These are phyloP conservation scores for Psammodynastes pulverulentus DNA, from an alignment of 2,113 vertebrate species.

Conservation along the genomic window DNA sequence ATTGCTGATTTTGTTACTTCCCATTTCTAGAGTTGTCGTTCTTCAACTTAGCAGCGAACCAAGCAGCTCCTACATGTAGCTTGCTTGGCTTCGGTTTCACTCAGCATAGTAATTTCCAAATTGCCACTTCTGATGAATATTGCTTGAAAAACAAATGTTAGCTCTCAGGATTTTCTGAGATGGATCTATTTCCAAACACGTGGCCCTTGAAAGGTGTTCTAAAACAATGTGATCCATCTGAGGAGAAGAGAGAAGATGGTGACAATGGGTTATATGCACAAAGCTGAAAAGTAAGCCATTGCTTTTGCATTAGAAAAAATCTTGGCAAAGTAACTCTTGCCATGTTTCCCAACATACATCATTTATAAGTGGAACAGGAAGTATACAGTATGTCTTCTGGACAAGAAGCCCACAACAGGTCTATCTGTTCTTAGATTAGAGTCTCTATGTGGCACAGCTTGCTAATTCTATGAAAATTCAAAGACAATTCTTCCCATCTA, in stretches of 20 bases:
- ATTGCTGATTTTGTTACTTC: accelerated
- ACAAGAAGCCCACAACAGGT: neutral
- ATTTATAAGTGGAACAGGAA: neutral
- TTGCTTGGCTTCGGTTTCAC: constrained; percentile 48
- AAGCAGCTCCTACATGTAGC: accelerated
- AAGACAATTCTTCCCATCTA: neutral
- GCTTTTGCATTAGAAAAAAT: neutral
- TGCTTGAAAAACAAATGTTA: constrained; percentile 70
- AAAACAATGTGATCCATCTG: constrained; percentile 81
- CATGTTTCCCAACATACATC: neutral
- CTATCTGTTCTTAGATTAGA: constrained; percentile 4
- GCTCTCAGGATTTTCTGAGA: constrained; percentile 56
- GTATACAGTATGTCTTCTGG: neutral
- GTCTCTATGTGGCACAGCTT: neutral
- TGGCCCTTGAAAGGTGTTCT: constrained; percentile 60
- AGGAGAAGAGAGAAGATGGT: neutral
- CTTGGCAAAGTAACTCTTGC: neutral
- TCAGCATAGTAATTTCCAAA: constrained; percentile 80
- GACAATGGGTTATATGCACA: neutral
- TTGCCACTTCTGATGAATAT: constrained; percentile 83
- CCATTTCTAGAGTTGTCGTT: neutral
- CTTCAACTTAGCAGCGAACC: neutral
- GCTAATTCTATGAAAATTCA: neutral
- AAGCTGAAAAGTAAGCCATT: neutral
- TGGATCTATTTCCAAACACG: constrained; percentile 77